A percentile compares a stretch with the other conserved stretches of the same genome.
phyloP scores from a whole-genome alignment of 2,113 vertebrate genomes.

The Varanus komodoensis region DNA sequence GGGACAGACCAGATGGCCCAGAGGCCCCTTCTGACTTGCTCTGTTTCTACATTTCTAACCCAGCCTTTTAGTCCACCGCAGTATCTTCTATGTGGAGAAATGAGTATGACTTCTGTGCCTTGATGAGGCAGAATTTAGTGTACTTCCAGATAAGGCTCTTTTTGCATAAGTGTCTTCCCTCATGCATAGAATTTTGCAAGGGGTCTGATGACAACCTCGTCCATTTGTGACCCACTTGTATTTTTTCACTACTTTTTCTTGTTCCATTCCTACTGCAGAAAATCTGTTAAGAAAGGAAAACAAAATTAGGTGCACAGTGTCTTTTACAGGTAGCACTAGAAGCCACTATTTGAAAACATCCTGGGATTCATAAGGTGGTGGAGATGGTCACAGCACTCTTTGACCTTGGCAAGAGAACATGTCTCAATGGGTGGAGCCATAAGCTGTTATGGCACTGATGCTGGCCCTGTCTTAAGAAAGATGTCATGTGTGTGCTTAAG shows the following conservation, averaged over 20 bases:
- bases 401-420: neutral
- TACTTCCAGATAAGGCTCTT: neutral
- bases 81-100: neutral
- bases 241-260: too few species aligned
- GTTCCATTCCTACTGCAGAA: too few species aligned
- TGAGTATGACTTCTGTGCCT: neutral
- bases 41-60: too few species aligned
- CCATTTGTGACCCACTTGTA: neutral
- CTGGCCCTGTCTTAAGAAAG: neutral
- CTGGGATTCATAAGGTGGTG: neutral
- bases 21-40: too few species aligned
- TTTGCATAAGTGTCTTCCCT: neutral
- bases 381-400: neutral
- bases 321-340: neutral
- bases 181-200: neutral
- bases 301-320: too few species aligned
- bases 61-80: neutral
- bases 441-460: neutral
- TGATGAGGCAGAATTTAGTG: neutral
- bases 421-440: neutral
- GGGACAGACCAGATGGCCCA: too few species aligned
- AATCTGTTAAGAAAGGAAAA: neutral
- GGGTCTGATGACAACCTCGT: neutral
- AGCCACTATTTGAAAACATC: neutral
- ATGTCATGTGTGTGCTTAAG: neutral